Percentiles rank a stretch among this genome's conserved stretches.
phyloP scores from a whole-genome alignment of 2,113 vertebrate species.

The Epinephelus lanceolatus region DNA sequence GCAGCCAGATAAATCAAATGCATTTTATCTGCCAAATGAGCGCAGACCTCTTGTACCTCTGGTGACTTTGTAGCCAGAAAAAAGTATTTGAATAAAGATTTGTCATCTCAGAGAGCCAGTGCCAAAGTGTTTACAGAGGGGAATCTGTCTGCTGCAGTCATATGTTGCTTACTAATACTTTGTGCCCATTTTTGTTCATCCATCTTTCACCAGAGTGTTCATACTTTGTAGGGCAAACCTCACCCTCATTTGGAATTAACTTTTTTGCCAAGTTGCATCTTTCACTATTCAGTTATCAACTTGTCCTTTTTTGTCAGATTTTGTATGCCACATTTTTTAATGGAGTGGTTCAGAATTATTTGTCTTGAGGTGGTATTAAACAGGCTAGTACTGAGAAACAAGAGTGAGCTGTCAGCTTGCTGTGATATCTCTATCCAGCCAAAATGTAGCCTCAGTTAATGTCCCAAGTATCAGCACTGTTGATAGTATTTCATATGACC shows the following conservation, averaged over 20 bases:
- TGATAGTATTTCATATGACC: background rate
- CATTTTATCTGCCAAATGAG: conserved; percentile 43
- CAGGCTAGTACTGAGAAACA: background rate
- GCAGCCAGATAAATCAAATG: conserved; percentile 39
- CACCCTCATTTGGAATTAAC: too few species aligned
- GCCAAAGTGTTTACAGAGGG: background rate
- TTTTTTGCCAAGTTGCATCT: background rate
- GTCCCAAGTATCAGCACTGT: background rate
- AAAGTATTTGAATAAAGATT: conserved; percentile 30
- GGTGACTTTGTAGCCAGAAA: conserved; percentile 14
- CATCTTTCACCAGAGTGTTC: background rate
- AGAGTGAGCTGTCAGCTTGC: background rate
- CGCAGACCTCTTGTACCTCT: conserved; percentile 1
- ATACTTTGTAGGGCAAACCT: background rate
- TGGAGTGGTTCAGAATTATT: background rate
- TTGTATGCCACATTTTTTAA: background rate
- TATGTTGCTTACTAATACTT: background rate
- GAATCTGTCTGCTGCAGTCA: background rate
- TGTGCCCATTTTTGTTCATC: background rate
- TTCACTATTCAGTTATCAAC: background rate
- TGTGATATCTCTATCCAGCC: background rate
- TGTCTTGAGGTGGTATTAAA: background rate
- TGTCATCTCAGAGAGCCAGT: conserved; percentile 11
- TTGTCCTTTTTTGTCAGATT: background rate
- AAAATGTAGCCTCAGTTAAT: background rate